These are phyloP conservation scores for Pseudobourletiella spinata DNA, from an alignment of 1,140 invertebrate species.

Conservation along the genomic window DNA sequence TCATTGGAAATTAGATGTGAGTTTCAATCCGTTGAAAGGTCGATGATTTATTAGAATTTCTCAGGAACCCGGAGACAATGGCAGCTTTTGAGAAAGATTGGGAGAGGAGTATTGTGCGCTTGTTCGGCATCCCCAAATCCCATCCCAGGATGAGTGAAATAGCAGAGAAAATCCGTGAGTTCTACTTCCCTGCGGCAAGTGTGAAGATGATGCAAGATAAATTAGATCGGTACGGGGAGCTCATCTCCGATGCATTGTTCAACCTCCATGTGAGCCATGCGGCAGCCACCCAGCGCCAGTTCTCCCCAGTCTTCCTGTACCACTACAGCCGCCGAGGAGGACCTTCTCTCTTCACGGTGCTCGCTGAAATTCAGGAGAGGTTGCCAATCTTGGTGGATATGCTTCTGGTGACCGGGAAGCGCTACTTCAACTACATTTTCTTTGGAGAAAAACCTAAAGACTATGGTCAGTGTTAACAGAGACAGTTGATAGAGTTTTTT, in stretches of 20 bases:
- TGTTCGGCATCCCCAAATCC: background rate
- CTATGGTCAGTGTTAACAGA: background rate
- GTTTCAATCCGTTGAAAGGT: background rate
- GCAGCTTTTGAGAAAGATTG: background rate
- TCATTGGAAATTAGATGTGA: background rate
- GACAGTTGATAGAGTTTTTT: too few species aligned
- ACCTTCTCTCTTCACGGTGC: background rate
- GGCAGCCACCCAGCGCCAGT: background rate
- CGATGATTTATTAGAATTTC: background rate
- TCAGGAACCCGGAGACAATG: background rate
- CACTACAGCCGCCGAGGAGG: background rate
- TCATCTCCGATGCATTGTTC: background rate
- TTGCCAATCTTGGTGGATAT: background rate
- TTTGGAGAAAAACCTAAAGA: background rate
- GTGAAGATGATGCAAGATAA: background rate
- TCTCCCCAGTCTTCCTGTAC: background rate
- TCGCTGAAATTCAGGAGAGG: background rate
- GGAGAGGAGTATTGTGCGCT: background rate
- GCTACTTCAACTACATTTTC: background rate
- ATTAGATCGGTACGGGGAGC: background rate
- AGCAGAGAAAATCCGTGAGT: slow-evolving; percentile 1
- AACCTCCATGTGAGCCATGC: background rate
- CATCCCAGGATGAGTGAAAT: background rate
- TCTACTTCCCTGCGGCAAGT: background rate
- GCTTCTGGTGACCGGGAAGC: background rate